These are phyloP conservation scores for Tenthredo notha DNA, from an alignment of 2,888 invertebrate genomes.

Conservation along the genomic window DNA sequence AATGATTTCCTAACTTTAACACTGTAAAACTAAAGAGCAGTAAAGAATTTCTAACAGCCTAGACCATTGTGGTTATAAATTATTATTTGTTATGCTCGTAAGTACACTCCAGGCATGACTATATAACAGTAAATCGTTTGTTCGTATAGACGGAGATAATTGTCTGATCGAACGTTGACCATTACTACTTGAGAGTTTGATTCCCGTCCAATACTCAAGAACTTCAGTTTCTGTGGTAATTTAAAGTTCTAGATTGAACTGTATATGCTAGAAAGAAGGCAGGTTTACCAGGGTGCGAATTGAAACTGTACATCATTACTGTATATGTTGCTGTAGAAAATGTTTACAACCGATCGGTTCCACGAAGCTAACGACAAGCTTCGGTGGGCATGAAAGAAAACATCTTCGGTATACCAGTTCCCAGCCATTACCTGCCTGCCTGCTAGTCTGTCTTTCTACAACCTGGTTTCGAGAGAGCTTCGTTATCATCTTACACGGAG, in stretches of 20 bases:
- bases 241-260: not conserved
- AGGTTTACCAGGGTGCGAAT: not conserved
- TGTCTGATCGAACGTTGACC: not conserved
- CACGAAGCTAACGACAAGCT: conserved; percentile 16
- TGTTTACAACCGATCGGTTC: conserved; percentile 14
- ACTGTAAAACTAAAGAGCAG: conserved; percentile 33
- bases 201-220: not conserved
- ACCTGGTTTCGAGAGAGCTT: not conserved
- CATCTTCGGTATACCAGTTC: not conserved
- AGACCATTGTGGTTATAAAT: not conserved
- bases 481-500: conserved; percentile 1
- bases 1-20: conserved; percentile 40
- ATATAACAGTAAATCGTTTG: not conserved
- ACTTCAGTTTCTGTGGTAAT: not conserved
- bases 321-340: not conserved
- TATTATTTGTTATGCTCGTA: not conserved
- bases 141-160: not conserved
- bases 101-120: not conserved
- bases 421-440: not conserved
- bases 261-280: not conserved
- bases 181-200: not conserved
- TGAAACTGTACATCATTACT: conserved; percentile 3
- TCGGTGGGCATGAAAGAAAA: not conserved
- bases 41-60: conserved; percentile 25
- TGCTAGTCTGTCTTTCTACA: not conserved